These are phyloP conservation scores for Sylvia borin DNA, from an alignment of 2,797 vertebrate genomes.

Conservation along the genomic window DNA sequence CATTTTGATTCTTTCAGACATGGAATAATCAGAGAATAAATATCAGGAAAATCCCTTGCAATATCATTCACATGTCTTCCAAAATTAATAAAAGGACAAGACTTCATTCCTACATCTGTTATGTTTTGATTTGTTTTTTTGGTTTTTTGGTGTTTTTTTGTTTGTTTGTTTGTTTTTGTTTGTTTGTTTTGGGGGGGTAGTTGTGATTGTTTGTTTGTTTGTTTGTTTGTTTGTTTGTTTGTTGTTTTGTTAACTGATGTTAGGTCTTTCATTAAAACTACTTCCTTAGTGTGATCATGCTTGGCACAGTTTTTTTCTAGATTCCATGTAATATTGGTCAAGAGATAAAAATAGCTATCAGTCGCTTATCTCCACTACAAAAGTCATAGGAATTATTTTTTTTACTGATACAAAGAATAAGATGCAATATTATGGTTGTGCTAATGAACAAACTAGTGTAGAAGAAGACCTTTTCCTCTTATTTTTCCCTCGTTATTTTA, in stretches of 20 bases:
- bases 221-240: neutral
- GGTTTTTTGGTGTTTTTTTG: too few species aligned
- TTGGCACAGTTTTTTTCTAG: neutral
- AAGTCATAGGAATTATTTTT: neutral
- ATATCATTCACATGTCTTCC: conserved; percentile 47
- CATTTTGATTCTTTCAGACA: conserved; percentile 69
- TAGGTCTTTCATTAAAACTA: conserved; percentile 46
- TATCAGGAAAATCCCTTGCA: conserved; percentile 66
- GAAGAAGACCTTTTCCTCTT: neutral
- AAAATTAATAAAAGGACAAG: conserved; percentile 37
- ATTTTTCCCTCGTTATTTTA: neutral
- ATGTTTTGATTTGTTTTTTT: too few species aligned
- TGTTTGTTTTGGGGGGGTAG: neutral
- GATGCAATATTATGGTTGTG: neutral
- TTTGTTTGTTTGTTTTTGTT: neutral
- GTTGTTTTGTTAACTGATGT: neutral
- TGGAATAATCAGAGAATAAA: conserved; percentile 68
- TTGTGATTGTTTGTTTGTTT: neutral
- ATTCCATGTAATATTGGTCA: neutral
- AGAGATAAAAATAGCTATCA: neutral
- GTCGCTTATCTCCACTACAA: neutral
- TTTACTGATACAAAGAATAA: neutral
- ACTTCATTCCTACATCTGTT: conserved; percentile 36
- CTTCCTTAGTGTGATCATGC: neutral
- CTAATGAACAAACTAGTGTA: neutral